Base-by-base conservation (phyloP, 2,888 invertebrate species). In the Eupithecia inturbata region DNA sequence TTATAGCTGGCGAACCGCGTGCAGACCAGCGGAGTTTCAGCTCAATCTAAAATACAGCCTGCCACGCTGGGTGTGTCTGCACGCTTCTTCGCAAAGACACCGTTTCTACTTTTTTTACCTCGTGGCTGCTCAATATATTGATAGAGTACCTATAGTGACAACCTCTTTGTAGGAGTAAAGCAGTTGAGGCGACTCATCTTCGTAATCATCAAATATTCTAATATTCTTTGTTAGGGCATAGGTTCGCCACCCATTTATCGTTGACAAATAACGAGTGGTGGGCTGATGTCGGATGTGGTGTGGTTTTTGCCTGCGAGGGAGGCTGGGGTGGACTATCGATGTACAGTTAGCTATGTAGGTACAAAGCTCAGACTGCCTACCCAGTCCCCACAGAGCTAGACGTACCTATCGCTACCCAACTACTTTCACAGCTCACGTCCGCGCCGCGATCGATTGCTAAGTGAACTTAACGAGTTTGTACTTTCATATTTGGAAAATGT, bases 271-370 rank as follows among this genome's bases (percentile, higher is more conserved):
- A 22, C 22, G 49, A 9, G 62, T 31, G 62, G 63, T 64, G 22
- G 31, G 31, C 62, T 62, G 62, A 10, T 19, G 62, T 31, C 1
- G 19, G 31, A 31, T 63, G 36, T 63, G 22, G 33, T 33, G 33
- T 64, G 31, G 4, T 10, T 12, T 31, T 28, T 16, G 63, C 36
- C 19, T n/a, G 68, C 53, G 33, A 36, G 53, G 45, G 70, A 33
- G 68, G 53, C n/a, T 45, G 31, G 75, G 67, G 68, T 73, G 68
- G 62, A 62, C 66, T 75, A 71, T 64, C 76, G 70, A 76, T 71
- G 63, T 66, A 39, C 33, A 14, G 31, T 64, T 66, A 71, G 22
- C n/a, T 73, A 36, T 41, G 45, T 64, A 57, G n/a, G 53, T 22
- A 66, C 64, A 57, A 33, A 39, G 73, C 63, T 64, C 68, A 64